phyloP scores from a whole-genome alignment of 1,140 invertebrate species.

The Chrysomallon squamiferum region DNA sequence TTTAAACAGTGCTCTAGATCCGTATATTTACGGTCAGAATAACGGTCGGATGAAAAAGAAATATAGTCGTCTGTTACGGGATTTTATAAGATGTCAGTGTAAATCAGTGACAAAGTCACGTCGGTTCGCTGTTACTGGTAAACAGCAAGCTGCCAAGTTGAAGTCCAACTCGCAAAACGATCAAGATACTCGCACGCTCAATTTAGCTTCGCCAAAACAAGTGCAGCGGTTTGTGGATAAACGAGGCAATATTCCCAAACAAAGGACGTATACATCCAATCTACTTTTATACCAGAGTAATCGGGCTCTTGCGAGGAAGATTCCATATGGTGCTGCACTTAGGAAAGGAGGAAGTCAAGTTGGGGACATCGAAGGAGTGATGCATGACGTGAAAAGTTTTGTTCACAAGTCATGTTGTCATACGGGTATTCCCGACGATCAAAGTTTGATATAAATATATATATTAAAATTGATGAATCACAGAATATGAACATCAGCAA shows the following conservation, averaged over 20 bases:
- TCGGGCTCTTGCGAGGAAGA: not conserved
- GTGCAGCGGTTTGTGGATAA: not conserved
- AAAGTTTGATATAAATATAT: slow-evolving; percentile 13
- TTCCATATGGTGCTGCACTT: not conserved
- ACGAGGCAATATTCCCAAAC: not conserved
- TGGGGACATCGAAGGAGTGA: slow-evolving; percentile 4
- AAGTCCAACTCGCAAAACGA: slow-evolving; percentile 7
- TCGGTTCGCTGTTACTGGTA: not conserved
- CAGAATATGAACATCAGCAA: too few relatives aligned
- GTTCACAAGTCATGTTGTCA: slow-evolving; percentile 26
- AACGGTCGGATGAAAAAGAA: slow-evolving; percentile 33
- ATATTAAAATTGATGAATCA: too few relatives aligned
- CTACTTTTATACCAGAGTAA: not conserved
- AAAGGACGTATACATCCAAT: slow-evolving; percentile 1
- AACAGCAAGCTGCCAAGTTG: not conserved
- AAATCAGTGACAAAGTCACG: not conserved
- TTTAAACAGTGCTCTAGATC: slow-evolving; percentile 49
- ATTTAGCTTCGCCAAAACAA: slow-evolving; percentile 12
- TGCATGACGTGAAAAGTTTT: slow-evolving; percentile 15
- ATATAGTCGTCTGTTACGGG: slow-evolving; percentile 32
- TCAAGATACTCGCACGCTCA: slow-evolving; percentile 8
- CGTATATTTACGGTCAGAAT: slow-evolving; percentile 49
- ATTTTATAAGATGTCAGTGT: slow-evolving; percentile 26
- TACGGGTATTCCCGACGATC: slow-evolving; percentile 10
- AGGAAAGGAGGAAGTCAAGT: not conserved